Evolutionary conservation across 2,113 vertebrate genomes (phyloP), one percentile per base, ranked within the genome.

Genomic region (Neomonachus schauinslandi): DNA sequence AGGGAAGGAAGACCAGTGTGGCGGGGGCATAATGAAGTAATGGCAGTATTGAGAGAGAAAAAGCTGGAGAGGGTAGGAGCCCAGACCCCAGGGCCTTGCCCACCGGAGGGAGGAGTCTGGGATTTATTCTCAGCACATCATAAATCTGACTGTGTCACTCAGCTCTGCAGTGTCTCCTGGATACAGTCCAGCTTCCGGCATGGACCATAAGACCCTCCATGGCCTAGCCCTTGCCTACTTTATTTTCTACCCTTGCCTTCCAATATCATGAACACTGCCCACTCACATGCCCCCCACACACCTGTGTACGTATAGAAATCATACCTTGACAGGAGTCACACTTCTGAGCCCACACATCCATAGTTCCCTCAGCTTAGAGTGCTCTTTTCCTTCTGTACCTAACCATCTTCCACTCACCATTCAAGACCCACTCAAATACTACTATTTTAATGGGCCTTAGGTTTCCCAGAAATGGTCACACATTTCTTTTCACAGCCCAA

Each of bases 101-200:
- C 2, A 28, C 26, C 0, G 5, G 65, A 71, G 36, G 28, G n/a
- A 51, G 9, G 72, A 46, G 46, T 69, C 80, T 91, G 85, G 80
- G 71, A 33, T 72, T 93, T 72, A 93, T 57, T 93, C 90, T 86
- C 53, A 79, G 31, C 85, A 90, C 90, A 42, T 90, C 72, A 67
- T 90, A 80, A 86, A 95, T 86, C 72, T 49, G 53, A 85, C 4
- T 46, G 10, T 86, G 86, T 85, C 94, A 90, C 39, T 93, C 55
- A 80, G 46, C 36, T 80, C 74, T 39, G 28, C 12, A 42, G 22
- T n/a, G 4, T 95, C 80, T 86, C 63, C 21, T 91, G 86, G 72
- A 81, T 51, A 74, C 3, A 90, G 57, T 81, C 31, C 72, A 93
- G 57, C 80, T 81, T 57, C 63, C 4, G 12, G 71, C 53, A 59